Percentiles rank a stretch among this genome's conserved stretches.
Evolutionary conservation across 2,888 invertebrate genomes (phyloP).

Genomic region (Drosophila leonis): DNA sequence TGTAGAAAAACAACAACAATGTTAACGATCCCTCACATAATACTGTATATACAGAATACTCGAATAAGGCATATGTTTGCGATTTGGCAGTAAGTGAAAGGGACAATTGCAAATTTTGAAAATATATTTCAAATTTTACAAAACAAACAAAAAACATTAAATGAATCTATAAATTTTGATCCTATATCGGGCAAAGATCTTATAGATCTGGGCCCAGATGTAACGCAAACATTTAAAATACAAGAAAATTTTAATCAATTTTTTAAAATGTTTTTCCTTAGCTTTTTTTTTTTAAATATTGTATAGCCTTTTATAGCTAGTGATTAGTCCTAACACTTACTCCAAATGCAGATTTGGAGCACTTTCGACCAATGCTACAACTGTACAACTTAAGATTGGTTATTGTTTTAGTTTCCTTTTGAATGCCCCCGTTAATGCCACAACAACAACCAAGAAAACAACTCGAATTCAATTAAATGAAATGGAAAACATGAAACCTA

Average conservation of each 20-base stretch:
- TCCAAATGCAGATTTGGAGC: conserved; percentile 33
- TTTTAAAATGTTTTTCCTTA: not conserved
- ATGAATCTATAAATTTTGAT: conserved; percentile 2
- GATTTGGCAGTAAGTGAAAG: conserved; percentile 29
- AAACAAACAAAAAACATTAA: not conserved
- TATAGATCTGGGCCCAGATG: not conserved
- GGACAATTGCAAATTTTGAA: conserved; percentile 14
- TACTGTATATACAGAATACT: conserved; percentile 60
- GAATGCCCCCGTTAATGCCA: conserved; percentile 64
- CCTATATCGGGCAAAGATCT: not conserved
- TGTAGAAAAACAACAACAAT: conserved; percentile 36
- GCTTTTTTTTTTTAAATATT: conserved; percentile 3
- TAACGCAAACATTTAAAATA: not conserved
- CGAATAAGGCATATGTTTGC: conserved; percentile 39
- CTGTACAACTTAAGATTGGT: conserved; percentile 37
- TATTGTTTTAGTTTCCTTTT: conserved; percentile 30
- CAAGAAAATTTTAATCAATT: not conserved
- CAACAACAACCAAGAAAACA: conserved; percentile 38
- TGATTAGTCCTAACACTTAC: conserved; percentile 22
- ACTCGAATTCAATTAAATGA: conserved; percentile 66
- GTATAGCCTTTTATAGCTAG: conserved; percentile 22
- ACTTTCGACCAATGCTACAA: conserved; percentile 63
- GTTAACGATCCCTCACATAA: conserved; percentile 21
- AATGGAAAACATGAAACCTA: conserved; percentile 45
- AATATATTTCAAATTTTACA: conserved; percentile 11